Conservation (phyloP, 1,140 invertebrate species). For the Drosophila bocki region DNA sequence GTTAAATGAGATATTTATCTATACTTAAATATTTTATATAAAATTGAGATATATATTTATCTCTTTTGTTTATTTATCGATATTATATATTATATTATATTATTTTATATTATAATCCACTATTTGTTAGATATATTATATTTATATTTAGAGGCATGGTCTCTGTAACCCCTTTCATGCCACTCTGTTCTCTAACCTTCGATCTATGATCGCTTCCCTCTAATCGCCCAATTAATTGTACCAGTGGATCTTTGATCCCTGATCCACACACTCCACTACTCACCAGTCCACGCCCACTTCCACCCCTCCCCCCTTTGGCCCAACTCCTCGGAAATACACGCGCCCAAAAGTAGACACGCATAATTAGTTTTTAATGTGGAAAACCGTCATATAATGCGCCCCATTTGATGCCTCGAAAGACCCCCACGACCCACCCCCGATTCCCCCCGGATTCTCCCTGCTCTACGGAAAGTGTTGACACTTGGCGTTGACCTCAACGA, state of each 20-base stretch:
- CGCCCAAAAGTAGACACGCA: constrained; percentile 65
- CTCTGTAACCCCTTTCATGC: background rate
- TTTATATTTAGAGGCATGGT: too few species aligned
- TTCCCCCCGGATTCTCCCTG: background rate
- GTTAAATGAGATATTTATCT: too few species aligned
- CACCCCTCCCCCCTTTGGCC: background rate
- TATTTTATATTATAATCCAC: background rate
- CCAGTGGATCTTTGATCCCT: constrained; percentile 27
- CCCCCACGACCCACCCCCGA: background rate
- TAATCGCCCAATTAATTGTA: background rate
- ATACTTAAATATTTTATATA: background rate
- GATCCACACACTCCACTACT: constrained; percentile 6
- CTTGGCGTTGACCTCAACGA: constrained; percentile 63
- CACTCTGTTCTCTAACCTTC: background rate
- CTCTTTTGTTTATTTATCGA: too few species aligned
- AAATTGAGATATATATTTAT: background rate
- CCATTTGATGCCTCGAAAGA: constrained; percentile 22
- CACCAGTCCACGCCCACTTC: background rate
- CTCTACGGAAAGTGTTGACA: constrained; percentile 49
- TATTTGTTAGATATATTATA: background rate
- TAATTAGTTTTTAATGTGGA: constrained; percentile 63
- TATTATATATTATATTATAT: too few species aligned
- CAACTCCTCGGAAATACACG: background rate
- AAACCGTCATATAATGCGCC: constrained; percentile 27
- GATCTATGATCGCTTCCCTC: background rate